A percentile compares a stretch with the other conserved stretches of the same genome.
Evolutionary conservation across 2,888 invertebrate genomes (phyloP).

Genomic region (Drosophila infuscata): DNA sequence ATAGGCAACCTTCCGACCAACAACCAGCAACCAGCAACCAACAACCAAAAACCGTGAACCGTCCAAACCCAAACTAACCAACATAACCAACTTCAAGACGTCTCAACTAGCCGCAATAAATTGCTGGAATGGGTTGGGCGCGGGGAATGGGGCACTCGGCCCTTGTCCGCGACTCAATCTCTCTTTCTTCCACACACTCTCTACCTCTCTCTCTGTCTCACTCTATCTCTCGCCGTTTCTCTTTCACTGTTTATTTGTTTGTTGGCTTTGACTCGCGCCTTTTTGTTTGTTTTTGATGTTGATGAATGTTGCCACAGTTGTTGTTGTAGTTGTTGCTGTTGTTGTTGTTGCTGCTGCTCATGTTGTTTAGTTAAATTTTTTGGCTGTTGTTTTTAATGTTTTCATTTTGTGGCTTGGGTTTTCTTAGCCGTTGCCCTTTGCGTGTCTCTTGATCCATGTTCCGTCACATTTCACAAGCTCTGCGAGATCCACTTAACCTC

Average conservation of each 20-base stretch:
- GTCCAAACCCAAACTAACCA: slow-evolving; percentile 27
- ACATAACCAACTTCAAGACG: slow-evolving; percentile 56
- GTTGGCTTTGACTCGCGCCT: slow-evolving; percentile 70
- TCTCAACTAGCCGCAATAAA: slow-evolving; percentile 72
- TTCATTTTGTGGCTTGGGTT: slow-evolving; percentile 64
- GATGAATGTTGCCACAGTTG: slow-evolving; percentile 78
- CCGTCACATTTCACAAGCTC: slow-evolving; percentile 70
- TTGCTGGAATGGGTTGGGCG: slow-evolving; percentile 34
- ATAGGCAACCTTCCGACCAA: slow-evolving; percentile 14
- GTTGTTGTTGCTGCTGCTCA: slow-evolving; percentile 20
- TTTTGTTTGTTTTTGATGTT: slow-evolving; percentile 78
- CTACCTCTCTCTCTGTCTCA: neutral
- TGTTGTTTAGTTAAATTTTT: slow-evolving; percentile 54
- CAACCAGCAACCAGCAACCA: slow-evolving; percentile 15
- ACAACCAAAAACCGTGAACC: slow-evolving; percentile 16
- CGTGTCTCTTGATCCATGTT: slow-evolving; percentile 78
- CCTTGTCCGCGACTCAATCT: slow-evolving; percentile 11
- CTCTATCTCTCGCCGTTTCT: slow-evolving; percentile 12
- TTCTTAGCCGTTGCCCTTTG: slow-evolving; percentile 48
- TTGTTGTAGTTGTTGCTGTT: slow-evolving; percentile 43
- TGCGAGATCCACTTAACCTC: slow-evolving; percentile 72
- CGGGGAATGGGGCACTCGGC: slow-evolving; percentile 19
- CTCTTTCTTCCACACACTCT: slow-evolving; percentile 14
- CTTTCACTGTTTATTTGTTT: slow-evolving; percentile 47
- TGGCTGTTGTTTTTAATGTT: slow-evolving; percentile 68